phyloP scores from a whole-genome alignment of 2,797 vertebrate species.

The Girardinus metallicus region DNA sequence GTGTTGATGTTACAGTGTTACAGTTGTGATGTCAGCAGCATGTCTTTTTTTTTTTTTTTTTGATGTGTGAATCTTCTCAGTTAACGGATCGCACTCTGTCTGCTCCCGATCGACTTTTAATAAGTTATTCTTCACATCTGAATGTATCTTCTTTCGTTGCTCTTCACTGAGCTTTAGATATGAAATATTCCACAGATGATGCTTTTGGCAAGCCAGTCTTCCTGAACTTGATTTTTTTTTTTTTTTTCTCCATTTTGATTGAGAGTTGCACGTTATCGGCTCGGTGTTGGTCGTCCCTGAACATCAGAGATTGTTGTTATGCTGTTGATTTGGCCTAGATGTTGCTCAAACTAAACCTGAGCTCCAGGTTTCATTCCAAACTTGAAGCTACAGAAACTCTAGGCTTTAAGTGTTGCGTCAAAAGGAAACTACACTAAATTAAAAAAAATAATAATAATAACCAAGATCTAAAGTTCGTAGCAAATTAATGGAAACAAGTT shows the following conservation, averaged over 20 bases:
- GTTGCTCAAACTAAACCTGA: neutral
- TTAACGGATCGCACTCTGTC: neutral
- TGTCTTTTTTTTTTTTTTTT: slow-evolving; percentile 1
- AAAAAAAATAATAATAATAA: neutral
- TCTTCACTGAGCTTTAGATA: slow-evolving; percentile 2
- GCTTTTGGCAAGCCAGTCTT: neutral
- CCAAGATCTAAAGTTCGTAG: neutral
- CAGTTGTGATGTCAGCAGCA: slow-evolving; percentile 28
- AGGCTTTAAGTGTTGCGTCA: neutral
- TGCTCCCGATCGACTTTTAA: neutral
- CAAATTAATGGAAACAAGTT: neutral
- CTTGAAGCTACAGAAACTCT: neutral
- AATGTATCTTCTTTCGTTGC: slow-evolving; percentile 49
- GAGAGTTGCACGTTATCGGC: neutral
- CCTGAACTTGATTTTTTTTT: neutral
- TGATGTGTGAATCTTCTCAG: slow-evolving; percentile 2
- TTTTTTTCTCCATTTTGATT: neutral
- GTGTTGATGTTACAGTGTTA: slow-evolving; percentile 51
- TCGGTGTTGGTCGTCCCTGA: slow-evolving; percentile 10
- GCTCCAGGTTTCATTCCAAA: slow-evolving; percentile 8
- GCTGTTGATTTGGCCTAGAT: slow-evolving; percentile 1
- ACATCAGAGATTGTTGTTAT: slow-evolving; percentile 6
- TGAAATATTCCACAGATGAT: neutral
- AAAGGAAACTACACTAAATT: neutral
- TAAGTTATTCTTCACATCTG: slow-evolving; percentile 28